A percentile compares a stretch with the other conserved stretches of the same genome.
phyloP scores from a whole-genome alignment of 1,140 invertebrate species.

The Leptopilina clavipes region DNA sequence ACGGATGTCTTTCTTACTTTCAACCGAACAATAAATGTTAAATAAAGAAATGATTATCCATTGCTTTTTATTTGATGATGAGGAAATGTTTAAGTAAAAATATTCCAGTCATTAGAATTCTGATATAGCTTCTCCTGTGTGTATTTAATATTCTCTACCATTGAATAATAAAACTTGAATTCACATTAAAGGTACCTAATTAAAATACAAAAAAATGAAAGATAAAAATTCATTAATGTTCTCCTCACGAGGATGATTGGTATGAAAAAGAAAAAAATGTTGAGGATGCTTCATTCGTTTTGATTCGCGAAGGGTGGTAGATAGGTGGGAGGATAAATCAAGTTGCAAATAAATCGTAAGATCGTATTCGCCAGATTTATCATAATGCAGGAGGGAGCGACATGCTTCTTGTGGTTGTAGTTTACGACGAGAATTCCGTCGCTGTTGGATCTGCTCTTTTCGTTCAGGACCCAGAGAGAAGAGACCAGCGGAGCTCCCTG shows the following conservation, averaged over 20 bases:
- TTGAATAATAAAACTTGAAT: neutral
- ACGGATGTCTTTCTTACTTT: neutral
- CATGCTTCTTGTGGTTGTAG: slow-evolving; percentile 9
- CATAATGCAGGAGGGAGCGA: slow-evolving; percentile 22
- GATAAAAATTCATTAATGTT: slow-evolving; percentile 26
- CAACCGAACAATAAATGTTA: too few species aligned
- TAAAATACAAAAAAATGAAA: slow-evolving; percentile 15
- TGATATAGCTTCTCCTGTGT: neutral
- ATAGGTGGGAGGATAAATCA: neutral
- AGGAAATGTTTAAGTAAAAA: too few species aligned
- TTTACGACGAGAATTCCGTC: slow-evolving; percentile 32
- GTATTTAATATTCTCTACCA: neutral
- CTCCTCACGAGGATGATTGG: slow-evolving; percentile 16
- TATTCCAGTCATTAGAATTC: neutral
- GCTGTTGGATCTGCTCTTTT: slow-evolving; percentile 33
- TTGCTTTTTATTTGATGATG: too few species aligned
- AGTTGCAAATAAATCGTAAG: slow-evolving; percentile 30
- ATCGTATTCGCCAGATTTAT: slow-evolving; percentile 35
- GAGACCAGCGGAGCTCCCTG: neutral
- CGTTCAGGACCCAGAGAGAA: slow-evolving; percentile 8
- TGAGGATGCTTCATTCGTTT: neutral
- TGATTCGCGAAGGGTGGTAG: neutral
- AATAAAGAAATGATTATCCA: too few species aligned
- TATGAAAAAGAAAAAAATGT: slow-evolving; percentile 9
- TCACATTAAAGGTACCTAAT: neutral